A percentile compares a stretch with the other conserved stretches of the same genome.
Evolutionary conservation across 1,140 invertebrate genomes (phyloP).

Genomic region (Camponotus pennsylvanicus): DNA sequence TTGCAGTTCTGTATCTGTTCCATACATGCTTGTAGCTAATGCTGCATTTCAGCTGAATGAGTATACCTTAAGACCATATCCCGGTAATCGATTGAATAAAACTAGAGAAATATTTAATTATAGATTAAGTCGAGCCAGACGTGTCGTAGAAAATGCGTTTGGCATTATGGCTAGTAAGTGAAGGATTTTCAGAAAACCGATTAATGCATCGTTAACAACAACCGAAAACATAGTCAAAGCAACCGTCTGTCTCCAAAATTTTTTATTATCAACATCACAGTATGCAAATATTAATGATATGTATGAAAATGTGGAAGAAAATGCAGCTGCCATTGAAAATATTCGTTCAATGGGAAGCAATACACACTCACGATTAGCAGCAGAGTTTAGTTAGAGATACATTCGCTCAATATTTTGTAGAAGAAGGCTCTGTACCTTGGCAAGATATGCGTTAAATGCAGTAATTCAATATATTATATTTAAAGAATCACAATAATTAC

Average conservation of each 20-base stretch:
- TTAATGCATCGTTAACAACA: background rate
- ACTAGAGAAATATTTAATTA: constrained; percentile 82
- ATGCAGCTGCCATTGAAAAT: background rate
- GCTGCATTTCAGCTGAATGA: constrained; percentile 75
- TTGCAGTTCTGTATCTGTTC: constrained; percentile 45
- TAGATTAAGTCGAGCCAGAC: constrained; percentile 79
- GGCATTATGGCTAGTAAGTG: constrained; percentile 83
- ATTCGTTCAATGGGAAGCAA: background rate
- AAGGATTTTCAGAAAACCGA: constrained; percentile 77
- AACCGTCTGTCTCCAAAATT: background rate
- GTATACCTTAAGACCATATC: constrained; percentile 82
- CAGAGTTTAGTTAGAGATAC: background rate
- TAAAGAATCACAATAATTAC: no score
- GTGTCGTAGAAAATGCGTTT: constrained; percentile 84
- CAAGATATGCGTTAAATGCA: background rate
- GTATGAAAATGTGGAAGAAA: background rate
- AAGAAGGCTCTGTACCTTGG: background rate
- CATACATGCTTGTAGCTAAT: constrained; percentile 80
- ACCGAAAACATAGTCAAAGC: background rate
- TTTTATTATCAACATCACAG: background rate
- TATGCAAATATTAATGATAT: background rate
- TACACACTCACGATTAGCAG: background rate
- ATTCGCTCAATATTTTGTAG: background rate
- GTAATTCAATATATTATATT: no score
- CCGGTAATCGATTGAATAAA: constrained; percentile 50